Conservation (phyloP, 2,797 vertebrate species). For the Brachyrhaphis roseni region DNA sequence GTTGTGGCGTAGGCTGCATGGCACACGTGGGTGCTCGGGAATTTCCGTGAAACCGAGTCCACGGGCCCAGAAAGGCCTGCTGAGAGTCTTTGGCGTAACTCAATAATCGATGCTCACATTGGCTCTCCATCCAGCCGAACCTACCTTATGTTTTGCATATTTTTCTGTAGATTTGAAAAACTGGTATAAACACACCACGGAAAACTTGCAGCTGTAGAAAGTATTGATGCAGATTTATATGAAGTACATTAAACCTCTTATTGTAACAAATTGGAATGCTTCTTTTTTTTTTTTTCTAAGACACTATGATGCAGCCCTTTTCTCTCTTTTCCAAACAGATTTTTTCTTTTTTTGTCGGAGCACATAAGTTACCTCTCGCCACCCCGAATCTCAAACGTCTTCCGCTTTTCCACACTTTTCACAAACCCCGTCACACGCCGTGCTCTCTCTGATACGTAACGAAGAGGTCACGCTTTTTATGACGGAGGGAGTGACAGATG, state of each 20-base stretch:
- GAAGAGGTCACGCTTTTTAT: constrained; percentile 37
- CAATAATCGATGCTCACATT: background rate
- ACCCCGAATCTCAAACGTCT: constrained; percentile 33
- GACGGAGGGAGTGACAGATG: constrained; percentile 52
- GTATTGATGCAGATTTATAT: background rate
- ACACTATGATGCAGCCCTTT: background rate
- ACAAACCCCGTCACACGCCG: constrained; percentile 21
- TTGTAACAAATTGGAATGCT: background rate
- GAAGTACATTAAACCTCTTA: background rate
- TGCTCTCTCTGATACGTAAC: constrained; percentile 51
- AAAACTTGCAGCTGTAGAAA: background rate
- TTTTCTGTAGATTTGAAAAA: background rate
- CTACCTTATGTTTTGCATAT: background rate
- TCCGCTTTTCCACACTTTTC: constrained; percentile 27
- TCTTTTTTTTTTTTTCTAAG: background rate
- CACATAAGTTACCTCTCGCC: background rate
- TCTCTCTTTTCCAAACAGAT: background rate
- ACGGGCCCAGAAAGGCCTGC: background rate
- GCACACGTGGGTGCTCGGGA: too few species aligned
- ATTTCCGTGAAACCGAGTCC: too few species aligned
- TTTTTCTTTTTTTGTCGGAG: constrained; percentile 30
- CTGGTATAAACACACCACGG: background rate
- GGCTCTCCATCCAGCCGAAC: background rate
- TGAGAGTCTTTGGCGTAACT: background rate
- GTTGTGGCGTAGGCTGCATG: too few species aligned